Evolutionary conservation across 1,140 invertebrate genomes (phyloP).

Genomic region (Lasioglossum baleicum): DNA sequence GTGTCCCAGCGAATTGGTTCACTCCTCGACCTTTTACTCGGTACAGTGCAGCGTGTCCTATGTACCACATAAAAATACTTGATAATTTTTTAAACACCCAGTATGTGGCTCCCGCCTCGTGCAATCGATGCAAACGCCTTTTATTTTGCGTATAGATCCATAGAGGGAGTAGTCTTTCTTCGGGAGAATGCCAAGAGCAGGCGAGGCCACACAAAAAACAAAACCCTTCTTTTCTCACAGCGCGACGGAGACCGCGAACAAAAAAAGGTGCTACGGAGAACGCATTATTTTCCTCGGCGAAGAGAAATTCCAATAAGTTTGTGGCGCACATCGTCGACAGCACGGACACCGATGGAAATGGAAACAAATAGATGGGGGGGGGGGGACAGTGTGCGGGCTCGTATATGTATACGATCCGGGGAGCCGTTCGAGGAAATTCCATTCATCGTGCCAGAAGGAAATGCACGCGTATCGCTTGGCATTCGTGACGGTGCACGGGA

Average conservation of each 20-base stretch:
- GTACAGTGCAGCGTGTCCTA: too few species aligned
- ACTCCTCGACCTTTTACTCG: too few species aligned
- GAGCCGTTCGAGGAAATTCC: slow-evolving; percentile 15
- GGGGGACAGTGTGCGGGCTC: neutral
- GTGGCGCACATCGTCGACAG: neutral
- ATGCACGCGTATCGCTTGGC: slow-evolving; percentile 46
- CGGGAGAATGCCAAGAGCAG: too few species aligned
- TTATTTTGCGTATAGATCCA: too few species aligned
- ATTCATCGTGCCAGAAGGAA: slow-evolving; percentile 56
- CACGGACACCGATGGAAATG: neutral
- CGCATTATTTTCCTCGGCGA: neutral
- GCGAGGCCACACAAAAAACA: neutral
- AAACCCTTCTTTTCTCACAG: neutral
- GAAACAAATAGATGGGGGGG: slow-evolving; percentile 3
- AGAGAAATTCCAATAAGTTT: neutral
- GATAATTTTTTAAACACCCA: too few species aligned
- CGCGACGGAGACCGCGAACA: neutral
- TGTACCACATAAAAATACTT: too few species aligned
- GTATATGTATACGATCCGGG: neutral
- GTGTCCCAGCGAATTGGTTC: too few species aligned
- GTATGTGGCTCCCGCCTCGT: too few species aligned
- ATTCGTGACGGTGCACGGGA: slow-evolving; percentile 36
- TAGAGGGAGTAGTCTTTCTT: too few species aligned
- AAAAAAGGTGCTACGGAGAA: neutral
- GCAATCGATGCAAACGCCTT: too few species aligned